Base-by-base conservation (phyloP, 2,113 vertebrate genomes). In the Phocoena sinus region DNA sequence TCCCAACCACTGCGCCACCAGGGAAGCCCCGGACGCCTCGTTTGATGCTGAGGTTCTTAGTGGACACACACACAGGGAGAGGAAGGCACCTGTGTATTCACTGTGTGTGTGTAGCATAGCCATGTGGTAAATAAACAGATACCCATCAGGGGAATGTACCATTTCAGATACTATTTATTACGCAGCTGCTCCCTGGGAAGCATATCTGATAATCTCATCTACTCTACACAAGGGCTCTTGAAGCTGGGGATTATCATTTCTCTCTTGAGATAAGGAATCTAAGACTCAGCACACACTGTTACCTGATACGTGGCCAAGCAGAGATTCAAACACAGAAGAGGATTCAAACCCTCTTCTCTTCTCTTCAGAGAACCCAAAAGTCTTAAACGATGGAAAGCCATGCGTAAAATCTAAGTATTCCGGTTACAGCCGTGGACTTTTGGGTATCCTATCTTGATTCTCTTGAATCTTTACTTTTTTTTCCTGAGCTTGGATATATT, bases 41-140 rank as follows among this genome's bases (percentile, higher is more conserved):
- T 13, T 18, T 28, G n/a, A 25, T 7, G 53, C 36, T 13, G 9
- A 18, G 76, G 9, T 17, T 81, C 74, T 50, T n/a, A 60, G 56
- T 7, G 63, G 3, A 14, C 3, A 5, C 36, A 44, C 2, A 65
- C 60, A 56, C 15, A 12, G 0, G 3, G 21, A 36, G 31, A 26
- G 5, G 21, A 2, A 63, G 8, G 33, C 15, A 53, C 41, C 18
- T 3, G 17, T 36, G n/a, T 44, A 0, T 21, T 68, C 76, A n/a
- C 1, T 47, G n/a, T 26, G 62, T 67, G 36, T 18, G 25, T n/a
- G 25, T 28, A 8, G 9, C 28, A 65, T 0, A 53, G 15, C 4
- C 62, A 7, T 1, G 36, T 4, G 36, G 28, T 63, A n/a, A 5
- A 62, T 28, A 10, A 26, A 44, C 76, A 28, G 5, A 25, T 1